Evolutionary conservation across 2,113 vertebrate genomes (phyloP).

Genomic region (Neotragus moschatus): DNA sequence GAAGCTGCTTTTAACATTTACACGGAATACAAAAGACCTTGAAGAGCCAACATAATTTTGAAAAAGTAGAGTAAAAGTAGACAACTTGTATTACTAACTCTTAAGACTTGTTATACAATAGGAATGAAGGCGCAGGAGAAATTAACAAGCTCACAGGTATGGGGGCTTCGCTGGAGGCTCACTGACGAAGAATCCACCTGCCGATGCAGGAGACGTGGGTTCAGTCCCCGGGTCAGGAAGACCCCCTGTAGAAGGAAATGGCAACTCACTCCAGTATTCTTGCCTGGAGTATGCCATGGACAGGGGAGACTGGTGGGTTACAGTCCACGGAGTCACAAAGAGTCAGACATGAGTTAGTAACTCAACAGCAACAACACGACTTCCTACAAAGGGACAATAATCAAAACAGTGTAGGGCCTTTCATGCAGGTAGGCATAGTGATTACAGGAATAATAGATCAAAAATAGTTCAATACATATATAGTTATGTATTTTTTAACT

Average conservation of each 20-base stretch:
- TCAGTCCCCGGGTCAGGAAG: neutral
- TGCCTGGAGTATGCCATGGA: neutral
- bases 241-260: neutral
- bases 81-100: neutral
- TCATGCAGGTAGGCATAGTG: neutral
- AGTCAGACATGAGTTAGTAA: neutral
- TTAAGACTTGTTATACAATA: neutral
- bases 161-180: neutral
- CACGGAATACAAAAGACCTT: neutral
- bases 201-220: neutral
- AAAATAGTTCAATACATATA: neutral
- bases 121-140: rapidly evolving
- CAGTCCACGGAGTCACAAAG: neutral
- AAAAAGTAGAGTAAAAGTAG: neutral
- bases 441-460: neutral
- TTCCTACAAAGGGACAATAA: neutral
- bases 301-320: neutral
- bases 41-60: neutral
- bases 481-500: neutral
- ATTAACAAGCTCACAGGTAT: neutral
- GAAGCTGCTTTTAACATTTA: neutral
- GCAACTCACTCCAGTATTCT: neutral
- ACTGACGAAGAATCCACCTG: neutral
- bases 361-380: neutral
- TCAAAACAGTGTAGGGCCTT: neutral